These are phyloP conservation scores for Myotis planiceps DNA, from an alignment of 2,797 vertebrate species.

Conservation along the genomic window DNA sequence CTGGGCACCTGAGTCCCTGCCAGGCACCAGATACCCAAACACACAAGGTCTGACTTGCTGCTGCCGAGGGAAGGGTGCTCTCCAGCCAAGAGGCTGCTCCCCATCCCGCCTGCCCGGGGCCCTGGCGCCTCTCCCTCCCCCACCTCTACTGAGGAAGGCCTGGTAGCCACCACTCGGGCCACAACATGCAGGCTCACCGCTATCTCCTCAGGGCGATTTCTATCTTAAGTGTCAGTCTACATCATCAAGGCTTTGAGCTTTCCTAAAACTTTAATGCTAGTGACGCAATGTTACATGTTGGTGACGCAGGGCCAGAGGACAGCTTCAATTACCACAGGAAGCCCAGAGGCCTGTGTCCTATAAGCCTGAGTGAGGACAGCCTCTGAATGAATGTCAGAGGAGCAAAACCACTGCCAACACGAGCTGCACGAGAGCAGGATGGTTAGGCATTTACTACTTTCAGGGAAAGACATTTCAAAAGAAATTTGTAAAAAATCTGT, in stretches of 20 bases:
- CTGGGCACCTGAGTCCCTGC: background rate
- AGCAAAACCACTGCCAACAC: background rate
- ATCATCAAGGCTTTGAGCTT: background rate
- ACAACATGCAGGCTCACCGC: background rate
- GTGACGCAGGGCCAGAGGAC: background rate
- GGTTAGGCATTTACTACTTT: background rate
- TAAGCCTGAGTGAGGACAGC: background rate
- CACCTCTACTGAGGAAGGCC: no score
- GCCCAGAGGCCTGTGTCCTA: background rate
- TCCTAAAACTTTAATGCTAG: background rate
- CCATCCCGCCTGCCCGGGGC: background rate
- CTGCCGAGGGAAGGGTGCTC: background rate
- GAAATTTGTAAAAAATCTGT: background rate
- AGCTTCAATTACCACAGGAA: accelerated
- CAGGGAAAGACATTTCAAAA: background rate
- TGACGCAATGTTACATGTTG: background rate
- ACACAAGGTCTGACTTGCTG: background rate
- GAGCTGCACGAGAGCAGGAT: background rate
- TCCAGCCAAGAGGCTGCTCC: no score
- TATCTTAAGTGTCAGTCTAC: background rate
- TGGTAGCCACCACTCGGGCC: background rate
- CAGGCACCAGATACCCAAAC: background rate
- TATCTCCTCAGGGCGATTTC: background rate
- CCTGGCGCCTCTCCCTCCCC: background rate
- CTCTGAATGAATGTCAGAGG: background rate